Evolutionary conservation across 1,140 invertebrate species (phyloP).

Genomic region (Artemia franciscana): DNA sequence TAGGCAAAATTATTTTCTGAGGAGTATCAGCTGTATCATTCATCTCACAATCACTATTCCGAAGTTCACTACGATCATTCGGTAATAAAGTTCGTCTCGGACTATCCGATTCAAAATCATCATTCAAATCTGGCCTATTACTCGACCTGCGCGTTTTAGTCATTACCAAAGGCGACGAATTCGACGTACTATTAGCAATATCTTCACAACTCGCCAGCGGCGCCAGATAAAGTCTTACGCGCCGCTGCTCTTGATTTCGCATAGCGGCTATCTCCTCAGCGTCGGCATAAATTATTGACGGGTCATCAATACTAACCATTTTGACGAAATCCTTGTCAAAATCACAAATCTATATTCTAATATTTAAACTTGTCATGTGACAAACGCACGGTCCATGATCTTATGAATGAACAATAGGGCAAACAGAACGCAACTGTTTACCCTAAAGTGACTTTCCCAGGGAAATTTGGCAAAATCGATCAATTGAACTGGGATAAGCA

Average conservation of each 20-base stretch:
- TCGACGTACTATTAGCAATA: not conserved
- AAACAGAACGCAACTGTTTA: too few relatives aligned
- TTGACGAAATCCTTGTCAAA: too few relatives aligned
- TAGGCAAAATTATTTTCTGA: too few relatives aligned
- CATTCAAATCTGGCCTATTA: not conserved
- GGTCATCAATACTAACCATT: not conserved
- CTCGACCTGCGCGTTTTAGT: not conserved
- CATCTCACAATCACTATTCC: too few relatives aligned
- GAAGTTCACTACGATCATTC: not conserved
- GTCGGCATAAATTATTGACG: not conserved
- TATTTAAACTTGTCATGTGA: too few relatives aligned
- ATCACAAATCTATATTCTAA: too few relatives aligned
- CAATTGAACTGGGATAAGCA: too few relatives aligned
- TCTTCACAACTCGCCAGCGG: constrained; percentile 5
- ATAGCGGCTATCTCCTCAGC: not conserved
- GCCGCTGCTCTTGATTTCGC: not conserved
- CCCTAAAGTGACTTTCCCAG: too few relatives aligned
- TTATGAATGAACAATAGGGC: too few relatives aligned
- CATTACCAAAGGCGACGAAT: not conserved
- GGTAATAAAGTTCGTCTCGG: not conserved
- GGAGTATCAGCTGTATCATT: too few relatives aligned
- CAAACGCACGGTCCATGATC: too few relatives aligned
- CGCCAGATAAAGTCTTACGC: constrained; percentile 5
- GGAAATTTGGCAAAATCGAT: too few relatives aligned
- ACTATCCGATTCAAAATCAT: not conserved